A percentile compares a stretch with the other conserved stretches of the same genome.
Conservation (phyloP, 2,113 vertebrate genomes). For the Pseudopipra pipra region DNA sequence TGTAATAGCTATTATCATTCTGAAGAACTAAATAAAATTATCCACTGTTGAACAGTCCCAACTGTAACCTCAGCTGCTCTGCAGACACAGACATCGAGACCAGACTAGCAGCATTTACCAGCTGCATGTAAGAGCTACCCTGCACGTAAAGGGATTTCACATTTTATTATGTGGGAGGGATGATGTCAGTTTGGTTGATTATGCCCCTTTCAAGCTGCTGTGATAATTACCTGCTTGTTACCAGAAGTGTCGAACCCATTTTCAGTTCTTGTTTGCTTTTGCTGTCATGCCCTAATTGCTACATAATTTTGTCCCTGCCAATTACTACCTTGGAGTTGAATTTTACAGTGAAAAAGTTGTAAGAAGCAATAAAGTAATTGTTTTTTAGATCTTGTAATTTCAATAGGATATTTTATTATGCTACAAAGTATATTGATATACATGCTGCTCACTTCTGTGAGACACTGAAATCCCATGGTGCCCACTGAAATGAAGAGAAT, state of each 20-base stretch:
- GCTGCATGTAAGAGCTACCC: conserved; percentile 54
- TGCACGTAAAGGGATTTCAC: conserved; percentile 59
- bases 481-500: not conserved
- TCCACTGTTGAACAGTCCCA: not conserved
- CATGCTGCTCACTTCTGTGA: not conserved
- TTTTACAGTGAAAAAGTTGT: conserved; percentile 61
- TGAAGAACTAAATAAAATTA: conserved; percentile 6
- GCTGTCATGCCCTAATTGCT: conserved; percentile 69
- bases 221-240: conserved; percentile 72
- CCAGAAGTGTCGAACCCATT: conserved; percentile 69
- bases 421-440: not conserved
- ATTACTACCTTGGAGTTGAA: conserved; percentile 68
- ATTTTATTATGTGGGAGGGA: conserved; percentile 67
- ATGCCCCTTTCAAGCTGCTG: conserved; percentile 70
- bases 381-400: conserved; percentile 29
- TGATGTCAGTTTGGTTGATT: conserved; percentile 70
- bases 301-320: conserved; percentile 69
- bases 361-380: conserved; percentile 57
- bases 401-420: not conserved
- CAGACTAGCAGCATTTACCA: conserved; percentile 53
- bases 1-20: not conserved
- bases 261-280: conserved; percentile 71
- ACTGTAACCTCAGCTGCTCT: conserved; percentile 29
- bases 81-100: not conserved
- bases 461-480: not conserved